A percentile compares a stretch with the other conserved stretches of the same genome.
Evolutionary conservation across 1,140 invertebrate genomes (phyloP).

Genomic region (Brachionus sp.): DNA sequence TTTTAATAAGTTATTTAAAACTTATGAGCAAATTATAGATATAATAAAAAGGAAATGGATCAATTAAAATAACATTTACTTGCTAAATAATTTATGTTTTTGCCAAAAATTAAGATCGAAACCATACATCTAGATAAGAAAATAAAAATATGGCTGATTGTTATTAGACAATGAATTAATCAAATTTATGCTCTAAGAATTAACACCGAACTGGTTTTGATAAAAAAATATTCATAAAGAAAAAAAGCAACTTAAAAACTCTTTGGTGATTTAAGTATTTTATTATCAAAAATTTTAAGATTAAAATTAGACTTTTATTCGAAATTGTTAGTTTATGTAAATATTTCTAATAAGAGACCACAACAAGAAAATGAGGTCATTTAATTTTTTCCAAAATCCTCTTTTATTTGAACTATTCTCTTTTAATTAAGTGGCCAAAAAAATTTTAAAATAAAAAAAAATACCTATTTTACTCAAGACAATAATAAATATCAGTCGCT

Average conservation of each 20-base stretch:
- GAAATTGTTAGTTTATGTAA: neutral
- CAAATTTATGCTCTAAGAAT: neutral
- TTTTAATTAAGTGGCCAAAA: neutral
- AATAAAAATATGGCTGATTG: neutral
- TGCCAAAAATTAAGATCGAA: neutral
- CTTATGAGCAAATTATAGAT: neutral
- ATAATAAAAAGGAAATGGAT: neutral
- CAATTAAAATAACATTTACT: neutral
- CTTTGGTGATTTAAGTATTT: neutral
- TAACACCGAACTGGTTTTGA: neutral
- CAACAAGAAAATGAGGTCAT: neutral
- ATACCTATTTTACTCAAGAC: neutral
- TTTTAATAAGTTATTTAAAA: neutral
- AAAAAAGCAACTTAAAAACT: neutral
- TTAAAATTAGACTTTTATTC: neutral
- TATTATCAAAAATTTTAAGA: neutral
- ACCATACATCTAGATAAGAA: neutral
- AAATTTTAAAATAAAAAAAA: neutral
- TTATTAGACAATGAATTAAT: neutral
- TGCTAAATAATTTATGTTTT: neutral
- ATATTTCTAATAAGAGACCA: neutral
- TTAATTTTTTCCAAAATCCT: neutral
- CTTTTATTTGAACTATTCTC: slow-evolving; percentile 8
- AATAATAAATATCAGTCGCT: neutral
- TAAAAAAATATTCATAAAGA: neutral